Evolutionary conservation across 2,888 invertebrate species (phyloP), one percentile per base, ranked within the genome.

Genomic region (Acrocera orbiculus): DNA sequence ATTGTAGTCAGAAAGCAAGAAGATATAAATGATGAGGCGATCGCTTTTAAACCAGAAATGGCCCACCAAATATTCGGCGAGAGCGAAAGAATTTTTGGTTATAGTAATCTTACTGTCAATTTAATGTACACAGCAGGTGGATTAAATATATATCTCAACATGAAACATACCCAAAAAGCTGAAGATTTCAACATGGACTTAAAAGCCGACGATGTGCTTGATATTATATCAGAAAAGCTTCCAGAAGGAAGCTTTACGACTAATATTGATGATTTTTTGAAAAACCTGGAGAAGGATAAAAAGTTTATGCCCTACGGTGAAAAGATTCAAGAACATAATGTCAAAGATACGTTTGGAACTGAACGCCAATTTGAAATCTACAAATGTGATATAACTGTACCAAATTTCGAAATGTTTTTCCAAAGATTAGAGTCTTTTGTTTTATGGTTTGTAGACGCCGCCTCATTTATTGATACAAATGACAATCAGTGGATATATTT

Each of bases 401-500:
- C 74, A 1, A 75, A 77, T 1, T 93, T 92, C 54, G 54, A 72
- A 16, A 66, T 69, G 4, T 93, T 77, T 54, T 87, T 93, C 54
- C 67, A 75, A 43, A 69, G 83, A 33, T 64, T 95, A 45, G 90
- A 95, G 61, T 85, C 89, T 0, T 86, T 93, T 51, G 67, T 95
- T 8, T 62, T 93, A 38, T 95, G 89, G 82, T 96, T 79, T 60
- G 87, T 98, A 44, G 96, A 98, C 66, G 93, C 87, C 10, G 93
- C 92, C 2, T 85, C 83, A 22, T 92, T 79, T 51, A 86, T 98
- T 44, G 93, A 95, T 58, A 67, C 77, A 4, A 82, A 86, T 54
- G 96, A 98, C 64, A 74, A 80, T 10, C 76, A 79, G 46, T 98
- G 96, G 95, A 70, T 76, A 35, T 85, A 80, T 52, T 86, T 83